Evolutionary conservation across 2,797 vertebrate species (phyloP).

Genomic region (Thripadectes ignobilis): DNA sequence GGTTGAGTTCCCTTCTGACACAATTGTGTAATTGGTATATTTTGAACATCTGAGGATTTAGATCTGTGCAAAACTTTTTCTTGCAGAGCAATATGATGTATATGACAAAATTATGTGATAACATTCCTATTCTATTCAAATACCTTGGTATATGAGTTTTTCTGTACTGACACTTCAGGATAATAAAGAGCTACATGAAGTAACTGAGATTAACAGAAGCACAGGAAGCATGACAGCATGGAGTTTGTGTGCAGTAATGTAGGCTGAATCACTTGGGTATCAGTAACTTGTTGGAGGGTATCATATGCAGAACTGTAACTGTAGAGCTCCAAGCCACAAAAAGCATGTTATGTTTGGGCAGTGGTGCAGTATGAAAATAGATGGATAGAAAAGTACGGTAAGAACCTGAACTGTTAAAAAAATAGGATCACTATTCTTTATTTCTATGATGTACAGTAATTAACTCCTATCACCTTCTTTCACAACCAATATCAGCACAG

Average conservation of each 20-base stretch:
- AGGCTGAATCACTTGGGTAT: neutral
- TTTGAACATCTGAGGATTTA: neutral
- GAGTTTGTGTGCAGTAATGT: neutral
- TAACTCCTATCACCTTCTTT: neutral
- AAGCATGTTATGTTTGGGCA: neutral
- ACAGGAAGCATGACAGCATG: neutral
- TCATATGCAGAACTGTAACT: too few relatives aligned
- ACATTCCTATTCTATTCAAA: neutral
- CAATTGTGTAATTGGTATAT: neutral
- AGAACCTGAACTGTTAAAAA: neutral
- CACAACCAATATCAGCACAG: neutral
- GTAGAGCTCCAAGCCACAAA: neutral
- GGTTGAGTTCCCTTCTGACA: neutral
- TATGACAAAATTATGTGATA: neutral
- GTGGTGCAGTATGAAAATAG: neutral
- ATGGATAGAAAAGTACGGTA: neutral
- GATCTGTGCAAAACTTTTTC: neutral
- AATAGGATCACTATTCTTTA: neutral
- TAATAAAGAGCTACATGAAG: neutral
- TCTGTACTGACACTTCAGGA: neutral
- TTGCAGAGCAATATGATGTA: neutral
- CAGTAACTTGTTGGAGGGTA: neutral
- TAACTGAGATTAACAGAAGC: neutral
- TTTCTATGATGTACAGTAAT: neutral
- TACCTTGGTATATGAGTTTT: neutral